These are phyloP conservation scores for Cerceris rybyensis DNA, from an alignment of 2,888 invertebrate species.

Conservation along the genomic window DNA sequence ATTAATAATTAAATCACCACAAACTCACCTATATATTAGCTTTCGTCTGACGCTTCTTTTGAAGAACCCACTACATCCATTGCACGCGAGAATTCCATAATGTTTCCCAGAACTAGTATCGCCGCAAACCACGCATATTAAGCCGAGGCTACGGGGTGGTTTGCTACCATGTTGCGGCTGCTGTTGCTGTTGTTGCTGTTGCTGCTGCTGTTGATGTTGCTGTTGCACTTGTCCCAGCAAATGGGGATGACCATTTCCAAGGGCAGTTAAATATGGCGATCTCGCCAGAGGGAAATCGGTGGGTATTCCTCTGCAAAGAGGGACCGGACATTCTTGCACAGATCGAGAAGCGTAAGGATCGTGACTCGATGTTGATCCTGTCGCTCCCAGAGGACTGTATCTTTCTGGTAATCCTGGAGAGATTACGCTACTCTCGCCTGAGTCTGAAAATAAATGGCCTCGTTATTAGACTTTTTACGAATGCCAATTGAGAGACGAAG, in stretches of 20 bases:
- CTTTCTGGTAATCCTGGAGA: constrained; percentile 80
- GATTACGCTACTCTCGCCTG: constrained; percentile 80
- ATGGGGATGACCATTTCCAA: constrained; percentile 80
- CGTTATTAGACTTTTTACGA: not conserved
- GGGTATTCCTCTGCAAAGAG: constrained; percentile 78
- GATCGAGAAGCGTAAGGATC: constrained; percentile 78
- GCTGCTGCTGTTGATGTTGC: constrained; percentile 71
- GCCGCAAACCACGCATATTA: constrained; percentile 97
- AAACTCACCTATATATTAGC: constrained; percentile 95
- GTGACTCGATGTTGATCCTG: constrained; percentile 77
- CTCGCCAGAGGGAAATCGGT: constrained; percentile 77
- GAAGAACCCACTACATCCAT: constrained; percentile 99
- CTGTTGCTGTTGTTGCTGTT: constrained; percentile 71
- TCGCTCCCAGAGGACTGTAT: constrained; percentile 78
- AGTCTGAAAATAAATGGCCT: constrained; percentile 72
- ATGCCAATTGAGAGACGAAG: no score
- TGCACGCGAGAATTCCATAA: constrained; percentile 98
- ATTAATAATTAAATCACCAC: not conserved
- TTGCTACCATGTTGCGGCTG: constrained; percentile 76
- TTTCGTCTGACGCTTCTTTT: constrained; percentile 97
- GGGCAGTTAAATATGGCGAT: constrained; percentile 78
- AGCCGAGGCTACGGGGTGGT: constrained; percentile 85
- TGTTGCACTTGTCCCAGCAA: constrained; percentile 71
- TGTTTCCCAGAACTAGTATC: constrained; percentile 99
- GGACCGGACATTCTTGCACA: constrained; percentile 79